Percentiles rank a stretch among this genome's conserved stretches.
phyloP scores from a whole-genome alignment of 2,113 vertebrate species.

The Rana temporaria region DNA sequence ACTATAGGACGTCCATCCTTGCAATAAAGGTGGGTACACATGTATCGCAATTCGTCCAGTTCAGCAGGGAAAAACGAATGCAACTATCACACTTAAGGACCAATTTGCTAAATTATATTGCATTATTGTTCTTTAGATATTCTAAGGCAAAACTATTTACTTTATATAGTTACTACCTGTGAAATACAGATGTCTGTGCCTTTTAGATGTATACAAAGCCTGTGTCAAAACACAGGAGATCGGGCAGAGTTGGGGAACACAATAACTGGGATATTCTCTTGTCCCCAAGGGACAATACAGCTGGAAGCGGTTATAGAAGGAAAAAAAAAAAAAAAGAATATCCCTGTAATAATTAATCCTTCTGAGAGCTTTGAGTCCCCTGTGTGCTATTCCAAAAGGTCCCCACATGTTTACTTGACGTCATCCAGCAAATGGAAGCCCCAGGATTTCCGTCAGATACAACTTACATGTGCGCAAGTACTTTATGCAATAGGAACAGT shows the following conservation, averaged over 20 bases:
- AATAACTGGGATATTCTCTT: background rate
- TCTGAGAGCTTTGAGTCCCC: background rate
- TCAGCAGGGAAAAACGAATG: too few species aligned
- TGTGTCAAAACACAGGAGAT: background rate
- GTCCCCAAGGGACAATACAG: background rate
- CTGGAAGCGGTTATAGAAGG: background rate
- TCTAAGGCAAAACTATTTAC: too few species aligned
- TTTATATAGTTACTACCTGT: too few species aligned
- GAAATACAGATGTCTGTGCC: too few species aligned
- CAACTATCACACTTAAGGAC: too few species aligned
- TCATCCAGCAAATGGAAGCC: constrained; percentile 35
- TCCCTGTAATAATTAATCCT: constrained; percentile 18
- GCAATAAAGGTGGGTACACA: too few species aligned
- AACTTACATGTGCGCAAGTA: background rate
- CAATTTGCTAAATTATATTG: too few species aligned
- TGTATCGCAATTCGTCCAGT: too few species aligned
- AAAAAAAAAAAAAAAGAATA: background rate
- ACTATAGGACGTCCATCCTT: too few species aligned
- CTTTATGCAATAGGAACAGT: background rate
- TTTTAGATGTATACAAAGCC: too few species aligned
- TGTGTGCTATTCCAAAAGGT: background rate
- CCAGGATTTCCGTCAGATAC: constrained; percentile 27
- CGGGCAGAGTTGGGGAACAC: background rate
- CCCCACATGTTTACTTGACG: constrained; percentile 6
- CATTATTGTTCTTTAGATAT: too few species aligned